A percentile compares a stretch with the other conserved stretches of the same genome.
These are phyloP conservation scores for Eulemur macaco DNA, from an alignment of 2,113 vertebrate species.

Conservation along the genomic window DNA sequence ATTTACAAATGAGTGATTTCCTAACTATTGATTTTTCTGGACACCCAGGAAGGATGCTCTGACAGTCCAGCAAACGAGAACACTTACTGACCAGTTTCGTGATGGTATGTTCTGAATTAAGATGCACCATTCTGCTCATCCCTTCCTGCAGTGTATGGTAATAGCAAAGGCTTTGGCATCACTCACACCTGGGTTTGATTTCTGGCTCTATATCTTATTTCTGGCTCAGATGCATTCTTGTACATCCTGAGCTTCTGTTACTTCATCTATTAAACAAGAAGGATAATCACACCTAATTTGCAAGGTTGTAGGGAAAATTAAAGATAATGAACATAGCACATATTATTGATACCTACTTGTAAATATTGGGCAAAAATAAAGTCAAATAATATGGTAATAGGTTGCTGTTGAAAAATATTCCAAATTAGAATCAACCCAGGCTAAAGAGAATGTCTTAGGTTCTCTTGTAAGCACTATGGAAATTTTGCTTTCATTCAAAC, in stretches of 20 bases:
- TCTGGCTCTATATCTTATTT: neutral
- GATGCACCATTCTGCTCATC: neutral
- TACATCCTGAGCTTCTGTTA: neutral
- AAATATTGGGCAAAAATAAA: neutral
- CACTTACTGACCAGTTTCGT: neutral
- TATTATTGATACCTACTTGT: neutral
- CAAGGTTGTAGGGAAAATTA: neutral
- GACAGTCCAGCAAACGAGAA: neutral
- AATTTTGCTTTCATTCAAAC: constrained; percentile 2
- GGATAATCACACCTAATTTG: neutral
- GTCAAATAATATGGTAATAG: neutral
- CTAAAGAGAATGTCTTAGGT: neutral
- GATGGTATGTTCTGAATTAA: neutral
- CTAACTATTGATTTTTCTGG: neutral
- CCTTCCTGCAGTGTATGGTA: neutral
- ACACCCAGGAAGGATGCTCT: neutral
- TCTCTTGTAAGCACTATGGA: neutral
- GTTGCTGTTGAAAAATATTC: neutral
- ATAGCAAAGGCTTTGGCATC: neutral
- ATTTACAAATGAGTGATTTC: neutral
- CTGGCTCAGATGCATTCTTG: neutral
- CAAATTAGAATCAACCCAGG: neutral
- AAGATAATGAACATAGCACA: neutral
- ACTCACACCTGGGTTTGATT: neutral
- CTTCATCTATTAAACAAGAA: neutral